These are phyloP conservation scores for Cephus spinipes DNA, from an alignment of 2,888 invertebrate species.

Conservation along the genomic window DNA sequence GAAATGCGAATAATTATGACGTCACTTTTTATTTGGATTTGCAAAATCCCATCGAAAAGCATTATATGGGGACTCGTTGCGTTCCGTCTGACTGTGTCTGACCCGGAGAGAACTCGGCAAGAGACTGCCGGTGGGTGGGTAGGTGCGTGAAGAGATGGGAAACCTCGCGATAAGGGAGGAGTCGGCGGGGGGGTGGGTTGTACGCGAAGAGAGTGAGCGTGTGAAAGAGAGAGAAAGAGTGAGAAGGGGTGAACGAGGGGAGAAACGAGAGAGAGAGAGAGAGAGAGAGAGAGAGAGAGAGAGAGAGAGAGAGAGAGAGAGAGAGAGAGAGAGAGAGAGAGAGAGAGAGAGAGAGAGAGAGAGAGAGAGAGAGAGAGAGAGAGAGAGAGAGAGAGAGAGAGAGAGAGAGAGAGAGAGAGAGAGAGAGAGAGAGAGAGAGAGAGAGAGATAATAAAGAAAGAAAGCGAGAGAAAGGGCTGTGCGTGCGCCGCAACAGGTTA, in stretches of 20 bases:
- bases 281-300: slow-evolving; percentile 3
- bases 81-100: slow-evolving; percentile 15
- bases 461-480: slow-evolving; percentile 24
- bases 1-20: not conserved
- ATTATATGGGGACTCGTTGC: not conserved
- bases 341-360: no score
- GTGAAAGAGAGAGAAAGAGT: slow-evolving; percentile 69
- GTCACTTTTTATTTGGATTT: not conserved
- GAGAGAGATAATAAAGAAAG: no score
- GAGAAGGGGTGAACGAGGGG: slow-evolving; percentile 70
- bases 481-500: slow-evolving; percentile 64
- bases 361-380: no score
- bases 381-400: no score
- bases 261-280: slow-evolving; percentile 27
- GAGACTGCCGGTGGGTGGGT: slow-evolving; percentile 11
- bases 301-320: no score
- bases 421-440: no score
- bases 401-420: no score
- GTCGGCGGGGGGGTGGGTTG: slow-evolving; percentile 71
- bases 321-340: no score
- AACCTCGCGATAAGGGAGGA: slow-evolving; percentile 18
- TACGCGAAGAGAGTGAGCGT: not conserved
- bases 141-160: slow-evolving; percentile 12
- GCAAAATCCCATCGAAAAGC: not conserved
- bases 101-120: slow-evolving; percentile 25